phyloP scores from a whole-genome alignment of 2,113 vertebrate genomes.

The Peucedramus taeniatus region DNA sequence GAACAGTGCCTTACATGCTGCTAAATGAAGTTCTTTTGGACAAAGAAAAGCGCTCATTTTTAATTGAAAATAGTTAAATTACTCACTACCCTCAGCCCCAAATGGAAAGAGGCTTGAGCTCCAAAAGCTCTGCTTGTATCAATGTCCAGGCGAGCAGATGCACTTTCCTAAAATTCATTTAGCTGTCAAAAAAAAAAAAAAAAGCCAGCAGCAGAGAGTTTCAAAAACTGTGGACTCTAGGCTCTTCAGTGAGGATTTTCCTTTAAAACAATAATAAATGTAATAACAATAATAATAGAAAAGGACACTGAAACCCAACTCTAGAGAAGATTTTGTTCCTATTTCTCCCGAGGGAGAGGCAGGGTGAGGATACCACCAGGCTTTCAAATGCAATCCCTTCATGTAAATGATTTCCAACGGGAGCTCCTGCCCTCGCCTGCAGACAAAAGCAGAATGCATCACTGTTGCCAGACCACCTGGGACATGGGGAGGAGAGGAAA shows the following conservation, averaged over 20 bases:
- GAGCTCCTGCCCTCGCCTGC: slow-evolving; percentile 34
- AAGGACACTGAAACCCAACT: not conserved
- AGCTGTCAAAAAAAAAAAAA: not conserved
- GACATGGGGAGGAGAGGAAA: slow-evolving; percentile 48
- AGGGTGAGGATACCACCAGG: slow-evolving; percentile 1
- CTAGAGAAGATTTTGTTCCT: slow-evolving; percentile 1
- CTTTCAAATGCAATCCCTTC: not conserved
- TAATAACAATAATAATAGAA: not conserved
- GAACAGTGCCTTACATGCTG: not conserved
- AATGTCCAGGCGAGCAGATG: not conserved
- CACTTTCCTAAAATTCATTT: not conserved
- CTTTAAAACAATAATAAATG: not conserved
- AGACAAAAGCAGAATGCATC: slow-evolving; percentile 57
- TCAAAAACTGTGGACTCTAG: not conserved
- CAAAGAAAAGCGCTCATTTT: not conserved
- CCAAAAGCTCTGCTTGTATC: slow-evolving; percentile 33
- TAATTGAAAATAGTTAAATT: slow-evolving; percentile 22
- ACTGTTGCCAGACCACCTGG: slow-evolving; percentile 65
- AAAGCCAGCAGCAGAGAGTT: not conserved
- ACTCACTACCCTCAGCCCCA: not conserved
- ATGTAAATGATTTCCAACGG: slow-evolving; percentile 38
- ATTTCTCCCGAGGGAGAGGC: slow-evolving; percentile 4
- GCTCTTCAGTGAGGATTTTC: not conserved
- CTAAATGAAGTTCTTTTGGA: not conserved
- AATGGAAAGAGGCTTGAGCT: not conserved